Percentiles rank a stretch among this genome's conserved stretches.
These are phyloP conservation scores for Agelastica alni DNA, from an alignment of 2,888 invertebrate species.

Conservation along the genomic window DNA sequence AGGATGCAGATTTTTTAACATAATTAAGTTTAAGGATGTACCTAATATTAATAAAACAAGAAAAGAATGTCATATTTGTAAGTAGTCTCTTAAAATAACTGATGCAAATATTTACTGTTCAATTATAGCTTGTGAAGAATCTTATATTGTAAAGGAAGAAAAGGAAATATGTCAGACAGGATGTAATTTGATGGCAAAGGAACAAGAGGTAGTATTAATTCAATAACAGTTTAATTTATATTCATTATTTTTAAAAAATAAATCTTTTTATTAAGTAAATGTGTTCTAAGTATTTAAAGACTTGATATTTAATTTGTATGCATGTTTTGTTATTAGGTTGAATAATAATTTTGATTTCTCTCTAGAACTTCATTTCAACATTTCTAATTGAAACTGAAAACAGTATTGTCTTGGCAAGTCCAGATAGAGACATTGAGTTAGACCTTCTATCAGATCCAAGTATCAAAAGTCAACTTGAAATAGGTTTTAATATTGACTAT, in stretches of 20 bases:
- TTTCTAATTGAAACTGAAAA: conserved; percentile 38
- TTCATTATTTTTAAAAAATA: too few species aligned
- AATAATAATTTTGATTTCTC: conserved; percentile 9
- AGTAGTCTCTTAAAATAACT: conserved; percentile 29
- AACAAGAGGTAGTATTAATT: conserved; percentile 37
- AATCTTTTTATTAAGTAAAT: too few species aligned
- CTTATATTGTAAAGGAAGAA: conserved; percentile 39
- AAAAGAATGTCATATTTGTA: conserved; percentile 48
- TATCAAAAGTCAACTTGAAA: conserved; percentile 49
- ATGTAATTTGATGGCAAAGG: conserved; percentile 45
- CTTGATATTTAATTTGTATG: too few species aligned
- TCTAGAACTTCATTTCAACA: conserved; percentile 31
- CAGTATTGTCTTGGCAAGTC: conserved; percentile 42
- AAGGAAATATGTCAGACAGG: conserved; percentile 43
- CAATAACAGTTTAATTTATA: too few species aligned
- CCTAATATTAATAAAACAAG: conserved; percentile 44
- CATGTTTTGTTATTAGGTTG: too few species aligned
- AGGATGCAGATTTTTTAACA: conserved; percentile 50
- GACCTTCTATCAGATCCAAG: conserved; percentile 51
- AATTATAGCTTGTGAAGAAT: conserved; percentile 45
- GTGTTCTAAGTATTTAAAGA: too few species aligned
- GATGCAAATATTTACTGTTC: neutral
- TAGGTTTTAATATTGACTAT: conserved; percentile 49
- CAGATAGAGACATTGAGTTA: conserved; percentile 48
- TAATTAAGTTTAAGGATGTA: conserved; percentile 46